Conservation (phyloP, 2,888 invertebrate genomes). For the Baronia brevicornis region DNA sequence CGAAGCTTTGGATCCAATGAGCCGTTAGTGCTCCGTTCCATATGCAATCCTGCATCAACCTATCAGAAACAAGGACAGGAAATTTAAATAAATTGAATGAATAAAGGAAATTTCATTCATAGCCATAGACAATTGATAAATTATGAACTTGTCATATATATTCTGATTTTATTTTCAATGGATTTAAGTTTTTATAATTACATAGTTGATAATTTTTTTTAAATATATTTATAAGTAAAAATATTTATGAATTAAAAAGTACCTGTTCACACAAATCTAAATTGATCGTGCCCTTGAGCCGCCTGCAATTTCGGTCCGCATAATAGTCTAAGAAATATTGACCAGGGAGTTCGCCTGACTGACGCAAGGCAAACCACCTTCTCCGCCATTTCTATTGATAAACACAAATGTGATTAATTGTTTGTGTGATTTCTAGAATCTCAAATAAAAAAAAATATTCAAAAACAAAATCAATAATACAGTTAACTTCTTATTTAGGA, state of each 20-base stretch:
- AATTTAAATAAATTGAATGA: conserved; percentile 15
- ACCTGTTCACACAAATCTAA: conserved; percentile 97
- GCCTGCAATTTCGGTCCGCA: conserved; percentile 89
- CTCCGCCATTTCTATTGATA: conserved; percentile 91
- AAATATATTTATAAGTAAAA: conserved; percentile 3
- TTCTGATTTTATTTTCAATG: not conserved
- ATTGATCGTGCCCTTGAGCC: conserved; percentile 92
- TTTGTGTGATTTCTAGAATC: conserved; percentile 1
- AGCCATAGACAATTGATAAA: conserved; percentile 6
- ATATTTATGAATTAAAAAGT: conserved; percentile 23
- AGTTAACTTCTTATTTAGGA: not conserved
- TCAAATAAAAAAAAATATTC: conserved; percentile 3
- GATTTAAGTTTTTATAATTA: not conserved
- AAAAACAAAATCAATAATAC: conserved; percentile 20
- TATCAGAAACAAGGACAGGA: conserved; percentile 31
- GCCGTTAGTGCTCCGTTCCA: conserved; percentile 87
- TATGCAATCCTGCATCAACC: conserved; percentile 90
- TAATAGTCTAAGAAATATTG: conserved; percentile 96
- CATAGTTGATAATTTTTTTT: not conserved
- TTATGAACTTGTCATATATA: not conserved
- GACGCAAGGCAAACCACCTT: conserved; percentile 94
- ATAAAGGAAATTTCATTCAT: conserved; percentile 11
- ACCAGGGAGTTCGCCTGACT: conserved; percentile 93
- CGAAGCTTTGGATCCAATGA: conserved; percentile 78
- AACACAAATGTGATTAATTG: conserved; percentile 10